These are phyloP conservation scores for Periphyllus acericola DNA, from an alignment of 2,888 invertebrate genomes.

Conservation along the genomic window DNA sequence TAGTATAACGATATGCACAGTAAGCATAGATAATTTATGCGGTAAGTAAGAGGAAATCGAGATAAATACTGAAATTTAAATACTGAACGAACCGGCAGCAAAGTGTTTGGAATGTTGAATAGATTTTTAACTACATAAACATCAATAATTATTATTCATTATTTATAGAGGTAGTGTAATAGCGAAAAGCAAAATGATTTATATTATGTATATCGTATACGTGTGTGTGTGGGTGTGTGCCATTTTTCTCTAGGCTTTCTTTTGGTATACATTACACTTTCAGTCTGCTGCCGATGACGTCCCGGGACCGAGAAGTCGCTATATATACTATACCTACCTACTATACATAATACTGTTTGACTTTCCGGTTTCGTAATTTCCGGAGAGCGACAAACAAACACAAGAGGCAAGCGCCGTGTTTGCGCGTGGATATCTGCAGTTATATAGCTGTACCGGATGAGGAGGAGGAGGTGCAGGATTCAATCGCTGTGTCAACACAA, in stretches of 20 bases:
- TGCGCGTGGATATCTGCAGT: not conserved
- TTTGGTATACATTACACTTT: not conserved
- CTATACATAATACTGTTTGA: constrained; percentile 41
- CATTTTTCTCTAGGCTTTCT: not conserved
- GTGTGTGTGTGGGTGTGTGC: no score
- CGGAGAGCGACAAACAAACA: constrained; percentile 49
- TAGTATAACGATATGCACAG: not conserved
- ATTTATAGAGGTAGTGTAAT: no score
- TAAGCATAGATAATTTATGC: not conserved
- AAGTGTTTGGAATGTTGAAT: not conserved
- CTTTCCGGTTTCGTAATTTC: constrained; percentile 60
- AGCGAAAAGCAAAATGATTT: no score
- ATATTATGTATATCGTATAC: no score
- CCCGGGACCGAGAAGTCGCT: not conserved
- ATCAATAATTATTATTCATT: not conserved
- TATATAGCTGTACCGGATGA: not conserved
- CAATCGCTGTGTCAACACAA: constrained; percentile 24
- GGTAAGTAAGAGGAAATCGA: not conserved
- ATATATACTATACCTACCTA: no score
- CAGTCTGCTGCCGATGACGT: not conserved
- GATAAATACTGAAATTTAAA: not conserved
- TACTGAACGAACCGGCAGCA: not conserved
- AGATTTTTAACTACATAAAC: not conserved
- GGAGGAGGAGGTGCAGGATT: not conserved
- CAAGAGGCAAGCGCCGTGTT: constrained; percentile 2